These are phyloP conservation scores for Atherinosoma microstoma DNA, from an alignment of 2,797 vertebrate species.

Conservation along the genomic window DNA sequence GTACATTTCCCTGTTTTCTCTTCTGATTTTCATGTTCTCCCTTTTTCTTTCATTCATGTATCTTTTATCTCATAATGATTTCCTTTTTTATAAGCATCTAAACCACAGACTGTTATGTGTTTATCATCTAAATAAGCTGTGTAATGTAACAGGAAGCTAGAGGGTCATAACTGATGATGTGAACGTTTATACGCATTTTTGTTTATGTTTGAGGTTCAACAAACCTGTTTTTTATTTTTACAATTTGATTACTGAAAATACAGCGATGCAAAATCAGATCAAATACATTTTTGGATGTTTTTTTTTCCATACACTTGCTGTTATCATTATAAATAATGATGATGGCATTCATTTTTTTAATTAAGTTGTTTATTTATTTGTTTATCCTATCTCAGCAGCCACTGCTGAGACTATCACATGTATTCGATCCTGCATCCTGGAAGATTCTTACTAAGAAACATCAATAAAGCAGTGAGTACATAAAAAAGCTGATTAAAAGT, in stretches of 20 bases:
- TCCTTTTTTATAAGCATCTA: neutral
- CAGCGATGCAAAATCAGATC: too few species aligned
- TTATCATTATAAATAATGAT: too few species aligned
- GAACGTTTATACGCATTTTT: too few species aligned
- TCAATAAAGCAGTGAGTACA: slow-evolving; percentile 40
- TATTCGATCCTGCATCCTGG: slow-evolving; percentile 42
- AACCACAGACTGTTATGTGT: neutral
- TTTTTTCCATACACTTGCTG: too few species aligned
- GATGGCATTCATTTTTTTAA: too few species aligned
- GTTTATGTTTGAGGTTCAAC: too few species aligned
- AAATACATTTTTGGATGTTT: too few species aligned
- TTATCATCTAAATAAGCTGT: too few species aligned
- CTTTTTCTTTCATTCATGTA: neutral
- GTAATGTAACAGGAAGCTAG: too few species aligned
- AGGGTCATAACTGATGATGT: too few species aligned
- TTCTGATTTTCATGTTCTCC: neutral
- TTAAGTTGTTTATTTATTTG: neutral
- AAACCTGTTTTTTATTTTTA: too few species aligned
- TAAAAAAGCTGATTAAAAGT: neutral
- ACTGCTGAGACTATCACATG: slow-evolving; percentile 33
- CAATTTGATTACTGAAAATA: too few species aligned
- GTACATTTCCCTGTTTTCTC: neutral
- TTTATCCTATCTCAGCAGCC: slow-evolving; percentile 19
- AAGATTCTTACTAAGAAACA: slow-evolving; percentile 31
- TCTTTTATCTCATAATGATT: slow-evolving; percentile 20